phyloP scores from a whole-genome alignment of 2,113 vertebrate genomes.

The Ardeotis arabs region DNA sequence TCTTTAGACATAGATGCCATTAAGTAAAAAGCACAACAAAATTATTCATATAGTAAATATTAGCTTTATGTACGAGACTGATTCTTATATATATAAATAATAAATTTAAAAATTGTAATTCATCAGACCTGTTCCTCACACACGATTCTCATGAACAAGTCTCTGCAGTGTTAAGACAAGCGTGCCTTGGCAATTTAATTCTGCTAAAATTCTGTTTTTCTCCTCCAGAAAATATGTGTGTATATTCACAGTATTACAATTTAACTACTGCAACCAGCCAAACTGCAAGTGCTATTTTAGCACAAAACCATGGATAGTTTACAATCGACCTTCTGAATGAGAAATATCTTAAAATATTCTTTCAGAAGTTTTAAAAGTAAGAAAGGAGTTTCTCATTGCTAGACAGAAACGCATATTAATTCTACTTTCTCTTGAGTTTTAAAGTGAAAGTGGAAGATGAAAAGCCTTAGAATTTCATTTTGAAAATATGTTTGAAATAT shows the following conservation, averaged over 20 bases:
- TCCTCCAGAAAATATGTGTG: not conserved
- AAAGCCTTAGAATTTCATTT: not conserved
- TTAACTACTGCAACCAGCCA: not conserved
- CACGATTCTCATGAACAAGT: not conserved
- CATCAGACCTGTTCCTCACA: not conserved
- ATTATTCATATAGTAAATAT: not conserved
- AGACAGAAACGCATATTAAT: not conserved
- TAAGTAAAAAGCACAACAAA: not conserved
- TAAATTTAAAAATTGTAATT: not conserved
- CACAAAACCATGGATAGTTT: not conserved
- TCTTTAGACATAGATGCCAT: not conserved
- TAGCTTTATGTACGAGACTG: not conserved
- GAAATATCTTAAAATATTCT: not conserved
- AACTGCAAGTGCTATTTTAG: not conserved
- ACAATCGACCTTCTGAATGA: not conserved
- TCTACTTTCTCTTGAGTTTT: not conserved
- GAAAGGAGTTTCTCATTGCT: not conserved
- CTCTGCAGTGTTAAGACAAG: not conserved
- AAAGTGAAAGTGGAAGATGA: not conserved
- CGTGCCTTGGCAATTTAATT: not conserved
- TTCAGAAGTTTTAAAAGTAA: not conserved
- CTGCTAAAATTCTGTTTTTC: not conserved
- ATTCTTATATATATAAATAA: not conserved
- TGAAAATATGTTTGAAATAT: not conserved
- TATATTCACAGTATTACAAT: not conserved